Evolutionary conservation across 2,113 vertebrate genomes (phyloP).

Genomic region (Aegithalos caudatus): DNA sequence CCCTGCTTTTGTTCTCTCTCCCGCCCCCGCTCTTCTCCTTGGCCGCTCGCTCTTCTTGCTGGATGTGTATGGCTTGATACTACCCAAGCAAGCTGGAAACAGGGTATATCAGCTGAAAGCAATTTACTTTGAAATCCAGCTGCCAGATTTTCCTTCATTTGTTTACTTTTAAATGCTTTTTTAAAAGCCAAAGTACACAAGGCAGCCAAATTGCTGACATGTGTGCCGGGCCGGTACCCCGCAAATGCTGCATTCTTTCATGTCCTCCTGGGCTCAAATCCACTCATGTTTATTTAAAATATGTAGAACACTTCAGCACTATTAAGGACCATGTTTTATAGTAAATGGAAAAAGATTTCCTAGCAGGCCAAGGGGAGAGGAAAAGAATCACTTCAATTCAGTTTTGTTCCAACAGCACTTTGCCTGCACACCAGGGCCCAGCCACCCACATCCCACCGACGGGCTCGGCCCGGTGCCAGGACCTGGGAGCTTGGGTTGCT

Average conservation of each 20-base stretch:
- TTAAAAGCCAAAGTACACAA: constrained; percentile 95
- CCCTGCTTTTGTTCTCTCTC: constrained; percentile 56
- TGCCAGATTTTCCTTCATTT: constrained; percentile 93
- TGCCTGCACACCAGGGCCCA: constrained; percentile 41
- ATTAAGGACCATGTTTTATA: constrained; percentile 87
- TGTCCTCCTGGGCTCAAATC: constrained; percentile 87
- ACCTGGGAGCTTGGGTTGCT: not conserved
- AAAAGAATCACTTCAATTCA: constrained; percentile 79
- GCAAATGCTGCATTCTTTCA: constrained; percentile 89
- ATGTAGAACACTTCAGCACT: constrained; percentile 92
- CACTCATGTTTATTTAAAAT: constrained; percentile 94
- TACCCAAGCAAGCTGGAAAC: constrained; percentile 88
- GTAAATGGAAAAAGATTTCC: constrained; percentile 84
- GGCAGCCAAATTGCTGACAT: constrained; percentile 97
- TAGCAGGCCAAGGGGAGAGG: constrained; percentile 64
- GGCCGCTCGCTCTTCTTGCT: constrained; percentile 25
- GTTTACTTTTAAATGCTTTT: constrained; percentile 96
- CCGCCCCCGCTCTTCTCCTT: constrained; percentile 28
- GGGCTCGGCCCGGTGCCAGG: not conserved
- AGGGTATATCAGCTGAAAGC: constrained; percentile 94
- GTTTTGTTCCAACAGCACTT: constrained; percentile 81
- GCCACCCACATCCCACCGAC: not conserved
- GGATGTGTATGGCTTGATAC: constrained; percentile 82
- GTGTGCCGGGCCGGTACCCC: constrained; percentile 84
- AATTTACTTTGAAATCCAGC: constrained; percentile 91